phyloP scores from a whole-genome alignment of 2,113 vertebrate genomes.

The Girardinichthys multiradiatus region DNA sequence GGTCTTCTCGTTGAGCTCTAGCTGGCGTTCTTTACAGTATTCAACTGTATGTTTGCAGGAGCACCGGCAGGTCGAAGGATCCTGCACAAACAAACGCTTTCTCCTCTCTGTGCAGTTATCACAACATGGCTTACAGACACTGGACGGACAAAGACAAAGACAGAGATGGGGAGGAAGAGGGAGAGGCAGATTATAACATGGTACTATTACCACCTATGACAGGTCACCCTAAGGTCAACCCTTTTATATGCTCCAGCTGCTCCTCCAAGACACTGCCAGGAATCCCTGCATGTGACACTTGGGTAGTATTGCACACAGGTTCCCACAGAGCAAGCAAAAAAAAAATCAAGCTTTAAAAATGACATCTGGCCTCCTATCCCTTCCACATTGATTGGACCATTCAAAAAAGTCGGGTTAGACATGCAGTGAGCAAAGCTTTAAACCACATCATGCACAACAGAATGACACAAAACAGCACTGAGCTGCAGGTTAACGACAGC shows the following conservation, averaged over 20 bases:
- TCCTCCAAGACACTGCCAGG: slow-evolving; percentile 26
- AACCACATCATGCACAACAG: slow-evolving; percentile 49
- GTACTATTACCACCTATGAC: slow-evolving; percentile 35
- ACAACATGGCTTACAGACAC: slow-evolving; percentile 92
- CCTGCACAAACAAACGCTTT: slow-evolving; percentile 95
- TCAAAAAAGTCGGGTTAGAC: slow-evolving; percentile 51
- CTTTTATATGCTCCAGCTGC: slow-evolving; percentile 24
- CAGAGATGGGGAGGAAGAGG: slow-evolving; percentile 48
- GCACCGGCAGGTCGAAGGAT: slow-evolving; percentile 96
- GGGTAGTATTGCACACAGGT: slow-evolving; percentile 43
- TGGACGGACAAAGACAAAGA: slow-evolving; percentile 85
- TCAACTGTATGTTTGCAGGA: slow-evolving; percentile 98
- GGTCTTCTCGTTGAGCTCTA: slow-evolving; percentile 99
- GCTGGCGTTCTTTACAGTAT: slow-evolving; percentile 95
- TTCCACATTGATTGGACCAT: slow-evolving; percentile 28
- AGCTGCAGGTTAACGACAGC: slow-evolving; percentile 18
- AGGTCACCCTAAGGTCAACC: slow-evolving; percentile 31
- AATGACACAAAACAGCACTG: slow-evolving; percentile 22
- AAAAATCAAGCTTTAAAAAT: slow-evolving; percentile 45
- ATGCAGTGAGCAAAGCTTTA: slow-evolving; percentile 61
- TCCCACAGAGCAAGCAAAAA: slow-evolving; percentile 47
- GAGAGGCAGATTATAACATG: slow-evolving; percentile 55
- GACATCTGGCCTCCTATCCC: slow-evolving; percentile 28
- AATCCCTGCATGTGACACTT: slow-evolving; percentile 40
- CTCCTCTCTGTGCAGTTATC: slow-evolving; percentile 94